phyloP scores from a whole-genome alignment of 2,113 vertebrate genomes.

The Girardinichthys multiradiatus region DNA sequence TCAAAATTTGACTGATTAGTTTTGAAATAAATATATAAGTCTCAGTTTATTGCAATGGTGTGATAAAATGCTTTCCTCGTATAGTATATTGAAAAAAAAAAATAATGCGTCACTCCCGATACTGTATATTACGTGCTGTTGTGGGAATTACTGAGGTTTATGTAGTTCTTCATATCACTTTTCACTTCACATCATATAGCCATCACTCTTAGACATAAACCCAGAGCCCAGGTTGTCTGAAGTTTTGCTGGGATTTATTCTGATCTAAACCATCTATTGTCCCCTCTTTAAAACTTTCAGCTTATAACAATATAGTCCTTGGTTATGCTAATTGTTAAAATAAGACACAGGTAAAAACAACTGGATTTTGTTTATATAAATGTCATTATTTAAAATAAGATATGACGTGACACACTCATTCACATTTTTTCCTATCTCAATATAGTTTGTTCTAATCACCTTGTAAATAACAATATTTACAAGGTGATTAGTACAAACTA shows the following conservation, averaged over 20 bases:
- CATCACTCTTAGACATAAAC: background rate
- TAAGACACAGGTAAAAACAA: background rate
- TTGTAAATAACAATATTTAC: too few relatives aligned
- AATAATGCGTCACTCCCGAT: background rate
- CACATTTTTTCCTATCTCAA: background rate
- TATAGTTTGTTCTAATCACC: background rate
- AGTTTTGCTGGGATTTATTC: background rate
- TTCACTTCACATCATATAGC: background rate
- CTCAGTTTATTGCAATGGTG: conserved; percentile 64
- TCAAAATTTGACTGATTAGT: conserved; percentile 80
- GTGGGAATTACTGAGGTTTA: background rate
- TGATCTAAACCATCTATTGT: background rate
- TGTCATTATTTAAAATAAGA: background rate
- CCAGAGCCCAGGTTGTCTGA: background rate
- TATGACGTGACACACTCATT: background rate
- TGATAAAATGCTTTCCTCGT: conserved; percentile 43
- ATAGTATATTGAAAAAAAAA: conserved; percentile 35
- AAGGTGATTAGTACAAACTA: too few relatives aligned
- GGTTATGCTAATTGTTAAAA: background rate
- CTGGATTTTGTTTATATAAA: background rate
- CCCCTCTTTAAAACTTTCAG: background rate
- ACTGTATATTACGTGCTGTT: conserved; percentile 11
- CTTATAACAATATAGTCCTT: background rate
- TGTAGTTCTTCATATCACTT: background rate
- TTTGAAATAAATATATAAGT: conserved; percentile 75